A percentile compares a stretch with the other conserved stretches of the same genome.
Evolutionary conservation across 2,888 invertebrate species (phyloP).

Genomic region (Ornithoptera priamus): DNA sequence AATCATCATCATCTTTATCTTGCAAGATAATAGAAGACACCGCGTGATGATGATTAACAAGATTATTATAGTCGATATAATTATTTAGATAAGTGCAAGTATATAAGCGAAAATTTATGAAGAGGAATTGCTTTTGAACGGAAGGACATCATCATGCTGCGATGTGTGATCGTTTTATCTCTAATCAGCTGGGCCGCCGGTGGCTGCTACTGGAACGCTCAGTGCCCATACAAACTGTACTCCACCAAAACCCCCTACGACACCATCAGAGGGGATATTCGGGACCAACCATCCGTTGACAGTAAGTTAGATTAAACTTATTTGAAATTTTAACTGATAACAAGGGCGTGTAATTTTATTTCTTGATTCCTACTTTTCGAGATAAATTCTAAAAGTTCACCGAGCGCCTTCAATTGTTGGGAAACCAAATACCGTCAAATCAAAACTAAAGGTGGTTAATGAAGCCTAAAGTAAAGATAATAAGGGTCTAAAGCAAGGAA

Average conservation of each 20-base stretch:
- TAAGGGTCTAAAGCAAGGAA: too few relatives aligned
- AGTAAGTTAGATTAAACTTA: constrained; percentile 43
- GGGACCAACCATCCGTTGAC: constrained; percentile 46
- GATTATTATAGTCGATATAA: background rate
- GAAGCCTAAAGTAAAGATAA: too few relatives aligned
- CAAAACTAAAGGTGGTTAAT: too few relatives aligned
- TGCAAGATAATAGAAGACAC: too few relatives aligned
- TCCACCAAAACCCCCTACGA: constrained; percentile 66
- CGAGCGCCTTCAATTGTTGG: too few relatives aligned
- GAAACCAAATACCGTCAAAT: too few relatives aligned
- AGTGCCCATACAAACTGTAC: constrained; percentile 51
- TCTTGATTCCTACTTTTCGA: too few relatives aligned
- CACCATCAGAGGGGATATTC: constrained; percentile 59
- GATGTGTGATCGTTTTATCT: constrained; percentile 6
- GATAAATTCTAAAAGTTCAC: too few relatives aligned
- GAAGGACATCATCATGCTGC: constrained; percentile 10
- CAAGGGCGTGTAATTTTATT: too few relatives aligned
- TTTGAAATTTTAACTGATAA: too few relatives aligned
- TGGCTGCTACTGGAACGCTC: constrained; percentile 57
- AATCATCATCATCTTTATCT: too few relatives aligned
- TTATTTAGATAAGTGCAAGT: constrained; percentile 23
- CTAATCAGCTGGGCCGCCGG: constrained; percentile 18
- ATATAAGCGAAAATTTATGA: constrained; percentile 16
- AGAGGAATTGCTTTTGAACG: background rate
- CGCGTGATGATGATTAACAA: too few relatives aligned